These are phyloP conservation scores for Zygaena filipendulae DNA, from an alignment of 2,888 invertebrate genomes.

Conservation along the genomic window DNA sequence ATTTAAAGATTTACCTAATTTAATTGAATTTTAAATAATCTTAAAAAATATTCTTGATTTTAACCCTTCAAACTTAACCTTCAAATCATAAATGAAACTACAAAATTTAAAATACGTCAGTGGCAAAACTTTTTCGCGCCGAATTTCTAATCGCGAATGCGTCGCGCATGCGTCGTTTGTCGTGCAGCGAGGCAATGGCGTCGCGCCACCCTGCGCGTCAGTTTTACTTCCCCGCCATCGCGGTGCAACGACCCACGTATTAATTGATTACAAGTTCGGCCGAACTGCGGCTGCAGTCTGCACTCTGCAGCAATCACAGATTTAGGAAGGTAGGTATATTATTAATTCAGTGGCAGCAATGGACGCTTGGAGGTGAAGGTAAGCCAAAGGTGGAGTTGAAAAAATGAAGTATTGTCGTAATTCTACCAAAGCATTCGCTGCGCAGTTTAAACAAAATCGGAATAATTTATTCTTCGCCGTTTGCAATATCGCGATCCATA, in stretches of 20 bases:
- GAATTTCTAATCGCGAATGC: slow-evolving; percentile 18
- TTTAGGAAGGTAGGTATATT: slow-evolving; percentile 6
- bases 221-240: slow-evolving; percentile 55
- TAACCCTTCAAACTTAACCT: too few species aligned
- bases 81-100: too few species aligned
- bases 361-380: slow-evolving; percentile 46
- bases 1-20: too few species aligned
- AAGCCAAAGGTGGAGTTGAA: slow-evolving; percentile 30
- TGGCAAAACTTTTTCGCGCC: slow-evolving; percentile 33
- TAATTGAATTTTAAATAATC: too few species aligned
- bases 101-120: too few species aligned
- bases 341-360: too few species aligned
- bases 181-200: slow-evolving; percentile 40
- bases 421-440: too few species aligned
- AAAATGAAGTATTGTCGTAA: too few species aligned
- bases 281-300: slow-evolving; percentile 9
- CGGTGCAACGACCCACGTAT: slow-evolving; percentile 25
- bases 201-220: slow-evolving; percentile 29
- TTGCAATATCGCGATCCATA: too few species aligned
- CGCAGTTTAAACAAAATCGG: slow-evolving; percentile 18
- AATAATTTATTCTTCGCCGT: too few species aligned
- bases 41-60: too few species aligned
- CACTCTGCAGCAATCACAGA: slow-evolving; percentile 1
- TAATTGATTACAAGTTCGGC: too few species aligned
- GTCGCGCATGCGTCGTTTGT: slow-evolving; percentile 48